These are phyloP conservation scores for Drosophila bipectinata DNA, from an alignment of 1,140 invertebrate species.

Conservation along the genomic window DNA sequence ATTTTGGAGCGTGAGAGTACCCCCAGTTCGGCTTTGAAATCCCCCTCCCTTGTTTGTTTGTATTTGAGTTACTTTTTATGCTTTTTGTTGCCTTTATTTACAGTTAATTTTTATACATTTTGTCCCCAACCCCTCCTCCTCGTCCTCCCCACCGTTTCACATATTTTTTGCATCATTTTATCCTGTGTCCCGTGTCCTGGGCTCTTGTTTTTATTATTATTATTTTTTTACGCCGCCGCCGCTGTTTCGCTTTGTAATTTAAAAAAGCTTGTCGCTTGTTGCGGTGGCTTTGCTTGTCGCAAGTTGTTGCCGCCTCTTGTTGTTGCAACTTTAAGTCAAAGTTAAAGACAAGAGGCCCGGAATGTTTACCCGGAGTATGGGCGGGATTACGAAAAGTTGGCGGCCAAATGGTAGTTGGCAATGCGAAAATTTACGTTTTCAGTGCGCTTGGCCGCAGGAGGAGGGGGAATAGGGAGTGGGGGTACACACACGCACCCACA, in stretches of 20 bases:
- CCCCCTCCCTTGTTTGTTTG: slow-evolving; percentile 4
- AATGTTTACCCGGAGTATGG: slow-evolving; percentile 12
- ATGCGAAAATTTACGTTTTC: slow-evolving; percentile 16
- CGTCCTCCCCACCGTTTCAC: slow-evolving; percentile 1
- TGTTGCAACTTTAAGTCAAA: slow-evolving; percentile 38
- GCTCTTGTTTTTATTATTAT: slow-evolving; percentile 4
- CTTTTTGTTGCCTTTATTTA: slow-evolving; percentile 53
- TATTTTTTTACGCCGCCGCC: slow-evolving; percentile 8
- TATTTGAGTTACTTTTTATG: slow-evolving; percentile 11
- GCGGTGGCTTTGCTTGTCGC: slow-evolving; percentile 26
- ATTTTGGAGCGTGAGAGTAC: not conserved
- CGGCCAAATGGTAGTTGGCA: slow-evolving; percentile 24
- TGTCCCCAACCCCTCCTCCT: not conserved
- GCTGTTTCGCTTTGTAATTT: slow-evolving; percentile 24
- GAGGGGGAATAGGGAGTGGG: not conserved
- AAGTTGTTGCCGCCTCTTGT: slow-evolving; percentile 23
- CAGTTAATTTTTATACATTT: slow-evolving; percentile 56
- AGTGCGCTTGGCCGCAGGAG: slow-evolving; percentile 1
- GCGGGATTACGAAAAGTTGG: slow-evolving; percentile 8
- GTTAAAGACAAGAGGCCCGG: slow-evolving; percentile 18
- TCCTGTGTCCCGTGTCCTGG: not conserved
- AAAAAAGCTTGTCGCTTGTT: slow-evolving; percentile 36
- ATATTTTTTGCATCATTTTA: slow-evolving; percentile 2
- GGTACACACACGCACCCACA: not conserved
- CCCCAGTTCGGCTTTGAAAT: not conserved